phyloP scores from a whole-genome alignment of 2,113 vertebrate species.

The Cyanoramphus novaezelandiae region DNA sequence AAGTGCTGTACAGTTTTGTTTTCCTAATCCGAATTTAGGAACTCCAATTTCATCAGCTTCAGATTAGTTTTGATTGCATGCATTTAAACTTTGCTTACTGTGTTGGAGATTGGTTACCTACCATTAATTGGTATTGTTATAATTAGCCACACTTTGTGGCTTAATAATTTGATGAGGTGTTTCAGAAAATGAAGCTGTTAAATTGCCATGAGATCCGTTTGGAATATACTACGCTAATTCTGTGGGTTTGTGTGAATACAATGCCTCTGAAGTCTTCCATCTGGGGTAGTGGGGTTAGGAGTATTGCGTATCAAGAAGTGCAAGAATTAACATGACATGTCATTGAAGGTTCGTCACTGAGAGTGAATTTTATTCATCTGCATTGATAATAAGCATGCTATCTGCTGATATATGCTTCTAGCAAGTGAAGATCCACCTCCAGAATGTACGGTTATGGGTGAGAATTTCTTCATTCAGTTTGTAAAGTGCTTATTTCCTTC shows the following conservation, averaged over 20 bases:
- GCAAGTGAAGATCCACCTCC: neutral
- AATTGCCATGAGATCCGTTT: neutral
- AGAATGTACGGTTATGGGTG: neutral
- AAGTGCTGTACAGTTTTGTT: neutral
- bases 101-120: neutral
- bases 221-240: neutral
- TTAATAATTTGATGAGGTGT: neutral
- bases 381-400: fast-evolving
- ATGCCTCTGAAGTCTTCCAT: neutral
- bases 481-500: neutral
- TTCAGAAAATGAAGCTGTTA: neutral
- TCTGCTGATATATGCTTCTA: neutral
- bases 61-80: too few species aligned
- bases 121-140: neutral
- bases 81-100: neutral
- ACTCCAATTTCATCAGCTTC: neutral
- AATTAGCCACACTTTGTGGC: neutral
- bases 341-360: neutral
- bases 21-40: neutral
- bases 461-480: neutral
- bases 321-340: neutral
- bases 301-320: neutral
- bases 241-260: neutral
- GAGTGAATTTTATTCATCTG: neutral
- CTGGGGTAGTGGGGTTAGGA: neutral